These are phyloP conservation scores for Cheilosia grossa DNA, from an alignment of 2,888 invertebrate genomes.

Conservation along the genomic window DNA sequence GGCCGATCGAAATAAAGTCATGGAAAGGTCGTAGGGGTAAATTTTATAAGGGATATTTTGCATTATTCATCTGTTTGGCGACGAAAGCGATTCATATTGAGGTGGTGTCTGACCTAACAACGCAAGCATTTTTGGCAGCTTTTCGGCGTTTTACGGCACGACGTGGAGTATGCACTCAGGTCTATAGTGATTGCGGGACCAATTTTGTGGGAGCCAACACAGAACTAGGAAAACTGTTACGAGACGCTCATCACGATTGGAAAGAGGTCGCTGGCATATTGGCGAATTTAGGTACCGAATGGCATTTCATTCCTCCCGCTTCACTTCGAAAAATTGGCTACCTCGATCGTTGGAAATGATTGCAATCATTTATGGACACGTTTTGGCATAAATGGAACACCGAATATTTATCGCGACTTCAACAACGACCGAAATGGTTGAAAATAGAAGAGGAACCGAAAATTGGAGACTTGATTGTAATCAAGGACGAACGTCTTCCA, in stretches of 20 bases:
- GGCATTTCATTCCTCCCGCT: neutral
- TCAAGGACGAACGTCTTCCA: too few relatives aligned
- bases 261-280: neutral
- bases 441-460: too few relatives aligned
- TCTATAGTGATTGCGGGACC: slow-evolving; percentile 77
- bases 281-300: slow-evolving; percentile 1
- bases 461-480: too few relatives aligned
- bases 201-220: slow-evolving; percentile 77
- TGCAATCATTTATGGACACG: too few relatives aligned
- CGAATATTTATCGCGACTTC: too few relatives aligned
- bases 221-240: neutral
- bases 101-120: slow-evolving; percentile 50
- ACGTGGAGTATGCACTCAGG: slow-evolving; percentile 75
- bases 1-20: slow-evolving; percentile 11
- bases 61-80: neutral
- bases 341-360: too few relatives aligned
- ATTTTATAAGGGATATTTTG: neutral
- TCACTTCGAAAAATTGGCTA: too few relatives aligned
- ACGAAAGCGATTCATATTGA: slow-evolving; percentile 10
- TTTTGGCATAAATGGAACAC: too few relatives aligned
- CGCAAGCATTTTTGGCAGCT: slow-evolving; percentile 76
- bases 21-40: slow-evolving; percentile 1
- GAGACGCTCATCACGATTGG: neutral
- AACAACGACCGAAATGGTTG: too few relatives aligned
- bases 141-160: slow-evolving; percentile 76